Evolutionary conservation across 2,797 vertebrate genomes (phyloP).

Genomic region (Chloroceryle inda): DNA sequence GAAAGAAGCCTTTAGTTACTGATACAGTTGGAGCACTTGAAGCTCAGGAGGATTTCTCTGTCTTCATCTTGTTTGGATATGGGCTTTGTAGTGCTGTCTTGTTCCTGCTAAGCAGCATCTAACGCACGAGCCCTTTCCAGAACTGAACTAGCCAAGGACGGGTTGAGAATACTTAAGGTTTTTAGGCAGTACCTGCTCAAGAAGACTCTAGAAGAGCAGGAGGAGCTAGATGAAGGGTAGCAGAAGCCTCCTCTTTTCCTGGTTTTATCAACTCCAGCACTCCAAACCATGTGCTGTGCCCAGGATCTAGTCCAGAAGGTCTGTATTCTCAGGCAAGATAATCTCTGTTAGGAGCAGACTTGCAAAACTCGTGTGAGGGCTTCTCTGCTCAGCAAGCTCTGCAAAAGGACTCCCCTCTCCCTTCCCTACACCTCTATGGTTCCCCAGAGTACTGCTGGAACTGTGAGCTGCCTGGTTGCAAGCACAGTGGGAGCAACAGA

Average conservation of each 20-base stretch:
- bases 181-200: background rate
- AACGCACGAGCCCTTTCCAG: background rate
- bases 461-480: background rate
- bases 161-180: background rate
- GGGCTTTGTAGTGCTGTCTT: background rate
- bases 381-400: background rate
- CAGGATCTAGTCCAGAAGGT: background rate
- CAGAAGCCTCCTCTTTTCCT: background rate
- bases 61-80: background rate
- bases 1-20: background rate
- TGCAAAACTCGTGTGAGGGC: background rate
- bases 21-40: background rate
- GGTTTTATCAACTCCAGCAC: background rate
- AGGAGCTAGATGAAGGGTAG: background rate
- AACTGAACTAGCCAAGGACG: background rate
- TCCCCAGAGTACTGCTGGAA: background rate
- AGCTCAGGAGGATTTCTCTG: background rate
- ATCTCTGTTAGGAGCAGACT: background rate
- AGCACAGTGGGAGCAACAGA: background rate
- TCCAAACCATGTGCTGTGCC: background rate
- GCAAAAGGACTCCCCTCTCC: background rate
- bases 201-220: background rate
- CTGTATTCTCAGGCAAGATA: background rate
- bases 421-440: fast-evolving
- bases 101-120: background rate